Evolutionary conservation across 2,888 invertebrate species (phyloP), one percentile per base, ranked within the genome.

Genomic region (Hydriomena furcata): DNA sequence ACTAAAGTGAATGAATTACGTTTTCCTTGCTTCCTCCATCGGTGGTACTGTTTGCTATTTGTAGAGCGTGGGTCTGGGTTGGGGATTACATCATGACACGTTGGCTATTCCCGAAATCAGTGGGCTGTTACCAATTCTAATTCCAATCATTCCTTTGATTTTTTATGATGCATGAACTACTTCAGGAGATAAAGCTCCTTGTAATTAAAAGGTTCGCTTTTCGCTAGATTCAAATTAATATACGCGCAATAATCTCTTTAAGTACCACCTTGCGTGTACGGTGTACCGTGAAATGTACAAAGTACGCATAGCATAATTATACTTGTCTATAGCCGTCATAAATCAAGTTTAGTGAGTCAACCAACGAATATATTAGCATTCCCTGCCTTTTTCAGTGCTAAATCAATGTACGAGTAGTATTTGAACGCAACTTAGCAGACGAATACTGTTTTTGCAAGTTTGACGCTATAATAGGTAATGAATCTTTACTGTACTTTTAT

Each of bases 41-140:
- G 20, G 20, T 21, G 13, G 32, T 23, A 24, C 30, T 10, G 35
- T 36, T 24, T 12, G 28, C 42, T 31, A 44, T 44, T 47, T 47
- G 38, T 30, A 7, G 47, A 31, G 45, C 42, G 43, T 47, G 37
- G 41, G 45, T 55, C 43, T 42, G 36, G 27, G 40, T 46, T 35
- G 23, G 30, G 37, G 41, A 52, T 55, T 52, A 52, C 48, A 49
- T 45, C 52, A 55, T 38, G 45, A 42, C 31, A 31, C n/a, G n/a
- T 28, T 17, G 25, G 34, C 32, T 51, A 51, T 51, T 55, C 44
- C 31, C 21, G 51, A 32, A 35, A 37, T 30, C 40, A 21, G 36
- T 21, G 30, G 21, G 1, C 12, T 24, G 30, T 34, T 6, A 12
- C 2, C 7, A 10, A 13, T 28, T 38, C 8, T 5, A 37, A 37